Evolutionary conservation across 2,113 vertebrate genomes (phyloP), one percentile per base, ranked within the genome.

Genomic region (Tragelaphus strepsiceros): DNA sequence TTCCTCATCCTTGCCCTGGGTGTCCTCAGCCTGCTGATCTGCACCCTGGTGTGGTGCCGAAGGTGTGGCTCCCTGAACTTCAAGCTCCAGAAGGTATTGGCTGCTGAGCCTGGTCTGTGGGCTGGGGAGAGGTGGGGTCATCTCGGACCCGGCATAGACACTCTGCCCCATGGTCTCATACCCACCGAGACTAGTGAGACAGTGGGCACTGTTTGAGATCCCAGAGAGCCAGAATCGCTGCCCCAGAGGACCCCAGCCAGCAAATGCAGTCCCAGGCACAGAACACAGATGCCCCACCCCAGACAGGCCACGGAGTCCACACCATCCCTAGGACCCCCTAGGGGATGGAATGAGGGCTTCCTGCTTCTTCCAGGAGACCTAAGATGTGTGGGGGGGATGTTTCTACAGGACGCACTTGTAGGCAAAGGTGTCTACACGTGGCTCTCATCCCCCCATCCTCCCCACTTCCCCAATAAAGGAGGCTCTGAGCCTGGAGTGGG

Each of bases 21-120:
- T 4, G 4, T 28, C 28, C 3, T 0, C 15, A 0, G 51, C 92
- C 67, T 93, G 30, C 32, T 49, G 3, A 6, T 32, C n/a, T 10
- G 19, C n/a, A 0, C 12, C 3, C 11, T 32, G 12, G 5, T 7
- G 56, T 88, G 13, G 59, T 1, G 0, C 49, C 11, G 11, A 43
- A 81, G 9, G 9, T 6, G 0, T 2, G 1, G 19, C 1, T 17
- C 14, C 10, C 17, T 2, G 5, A 4, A 2, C 58, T 11, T 3
- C 15, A 30, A 13, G 19, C 5, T 80, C 49, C 28, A 0, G 3
- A 3, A 54, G 49, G 35, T 88, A 54, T 12, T 28, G 35, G 32
- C 54, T 43, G 12, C 32, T 14, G 6, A 3, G 0, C 30, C 43
- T 15, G 12, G 22, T 35, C 54, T 15, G 32, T 43, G 35, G 53